Base-by-base conservation (phyloP, 2,888 invertebrate genomes). In the Colletes collaris region DNA sequence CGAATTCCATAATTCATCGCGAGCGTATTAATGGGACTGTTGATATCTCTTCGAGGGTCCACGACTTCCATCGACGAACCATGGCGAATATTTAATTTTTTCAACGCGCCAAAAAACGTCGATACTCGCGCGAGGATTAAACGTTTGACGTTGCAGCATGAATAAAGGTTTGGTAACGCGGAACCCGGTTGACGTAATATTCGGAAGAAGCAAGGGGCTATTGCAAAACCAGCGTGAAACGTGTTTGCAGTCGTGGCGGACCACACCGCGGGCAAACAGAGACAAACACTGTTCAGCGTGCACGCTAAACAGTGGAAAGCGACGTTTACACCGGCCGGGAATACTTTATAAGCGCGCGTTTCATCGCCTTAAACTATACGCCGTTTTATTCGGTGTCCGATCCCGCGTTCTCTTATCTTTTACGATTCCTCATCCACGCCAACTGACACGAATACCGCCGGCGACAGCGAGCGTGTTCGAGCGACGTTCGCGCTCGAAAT, bases 321-420 rank as follows among this genome's bases (percentile, higher is more conserved):
- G 84, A 77, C 82, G 60, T 80, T 84, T 81, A 82, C 68, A 79
- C 66, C 73, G 60, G 52, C 70, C 63, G 27, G 40, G 76, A 69
- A 79, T 83, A 79, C 74, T 83, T 79, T 75, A 79, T 74, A 83
- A 84, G 71, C 76, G 60, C 27, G 59, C 58, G 63, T 83, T 85
- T 85, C 76, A 73, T 74, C 83, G 79, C 71, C 64, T 78, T 72
- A 74, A 84, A 81, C 69, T 59, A 63, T 56, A 50, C 8, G n/a
- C 35, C 72, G 64, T 79, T 72, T 78, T 68, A 63, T 62, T 65
- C 78, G 63, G n/a, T 69, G 68, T 67, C 73, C 60, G 46, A 55
- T 44, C 56, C 55, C 63, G 40, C 74, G 59, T 76, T 79, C 60
- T 62, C 64, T 75, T 70, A 79, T 86, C 79, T 73, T 84, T 81